These are phyloP conservation scores for Galaxias olidus DNA, from an alignment of 2,797 vertebrate genomes.

Conservation along the genomic window DNA sequence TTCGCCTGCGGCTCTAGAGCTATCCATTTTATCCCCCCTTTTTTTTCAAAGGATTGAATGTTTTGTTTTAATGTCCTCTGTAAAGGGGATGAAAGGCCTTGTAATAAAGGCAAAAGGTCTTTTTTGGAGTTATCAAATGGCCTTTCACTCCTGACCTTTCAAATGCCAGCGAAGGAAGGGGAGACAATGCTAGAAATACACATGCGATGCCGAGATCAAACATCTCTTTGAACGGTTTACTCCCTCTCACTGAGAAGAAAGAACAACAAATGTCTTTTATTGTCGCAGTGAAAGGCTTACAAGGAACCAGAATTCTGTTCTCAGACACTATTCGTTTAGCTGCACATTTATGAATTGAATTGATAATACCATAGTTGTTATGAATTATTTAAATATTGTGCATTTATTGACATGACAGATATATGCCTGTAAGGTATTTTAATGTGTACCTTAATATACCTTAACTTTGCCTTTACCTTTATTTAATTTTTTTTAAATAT, in stretches of 20 bases:
- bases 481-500: too few species aligned
- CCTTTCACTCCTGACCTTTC: conserved; percentile 83
- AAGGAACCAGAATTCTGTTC: background rate
- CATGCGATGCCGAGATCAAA: conserved; percentile 78
- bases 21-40: conserved; percentile 71
- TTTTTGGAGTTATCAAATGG: conserved; percentile 80
- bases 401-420: too few species aligned
- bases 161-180: conserved; percentile 78
- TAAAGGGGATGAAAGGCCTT: conserved; percentile 76
- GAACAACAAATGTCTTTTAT: conserved; percentile 39
- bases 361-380: too few species aligned
- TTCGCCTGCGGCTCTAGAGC: conserved; percentile 53
- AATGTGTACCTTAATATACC: too few species aligned
- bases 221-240: conserved; percentile 66
- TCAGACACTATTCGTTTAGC: conserved; percentile 42
- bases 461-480: too few species aligned
- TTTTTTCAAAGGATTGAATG: conserved; percentile 69
- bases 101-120: conserved; percentile 76
- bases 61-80: conserved; percentile 74
- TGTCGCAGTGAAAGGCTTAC: too few species aligned
- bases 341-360: background rate
- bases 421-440: too few species aligned
- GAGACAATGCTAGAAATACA: conserved; percentile 75
- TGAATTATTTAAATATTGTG: too few species aligned
- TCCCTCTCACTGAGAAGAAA: conserved; percentile 65